A percentile compares a stretch with the other conserved stretches of the same genome.
These are phyloP conservation scores for Craniophora ligustri DNA, from an alignment of 2,888 invertebrate species.

Conservation along the genomic window DNA sequence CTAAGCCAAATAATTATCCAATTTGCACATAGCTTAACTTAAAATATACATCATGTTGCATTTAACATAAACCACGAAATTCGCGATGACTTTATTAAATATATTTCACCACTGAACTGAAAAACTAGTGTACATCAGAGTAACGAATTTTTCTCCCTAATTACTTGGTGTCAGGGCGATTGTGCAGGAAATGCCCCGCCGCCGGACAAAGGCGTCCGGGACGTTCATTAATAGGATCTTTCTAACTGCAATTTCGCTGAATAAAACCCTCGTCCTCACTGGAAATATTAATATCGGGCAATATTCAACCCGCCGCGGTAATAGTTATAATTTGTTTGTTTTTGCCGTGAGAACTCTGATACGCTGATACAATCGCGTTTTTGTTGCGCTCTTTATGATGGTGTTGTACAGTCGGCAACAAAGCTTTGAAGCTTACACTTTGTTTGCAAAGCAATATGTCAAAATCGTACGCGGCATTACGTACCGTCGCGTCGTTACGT, in stretches of 20 bases:
- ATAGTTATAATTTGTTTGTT: constrained; percentile 83
- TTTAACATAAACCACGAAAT: constrained; percentile 17
- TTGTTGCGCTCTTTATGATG: constrained; percentile 35
- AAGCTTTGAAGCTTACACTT: constrained; percentile 49
- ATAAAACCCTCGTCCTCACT: constrained; percentile 78
- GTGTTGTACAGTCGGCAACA: constrained; percentile 42
- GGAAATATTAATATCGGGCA: constrained; percentile 86
- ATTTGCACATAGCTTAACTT: constrained; percentile 7
- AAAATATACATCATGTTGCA: constrained; percentile 30
- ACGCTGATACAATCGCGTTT: constrained; percentile 44
- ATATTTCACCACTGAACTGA: constrained; percentile 69
- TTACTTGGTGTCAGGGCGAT: constrained; percentile 87
- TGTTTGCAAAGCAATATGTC: constrained; percentile 53
- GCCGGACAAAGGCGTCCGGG: constrained; percentile 81
- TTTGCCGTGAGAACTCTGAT: constrained; percentile 50
- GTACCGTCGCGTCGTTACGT: constrained; percentile 51
- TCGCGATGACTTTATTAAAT: constrained; percentile 53
- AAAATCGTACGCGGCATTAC: constrained; percentile 51
- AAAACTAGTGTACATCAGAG: constrained; percentile 75
- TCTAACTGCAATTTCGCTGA: constrained; percentile 87
- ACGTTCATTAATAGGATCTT: constrained; percentile 88
- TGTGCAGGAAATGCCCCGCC: constrained; percentile 84
- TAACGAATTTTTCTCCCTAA: constrained; percentile 87
- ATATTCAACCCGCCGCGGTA: constrained; percentile 76
- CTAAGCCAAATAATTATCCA: too few species aligned